Conservation (phyloP, 1,140 invertebrate genomes). For the Helicorthomorpha holstii region DNA sequence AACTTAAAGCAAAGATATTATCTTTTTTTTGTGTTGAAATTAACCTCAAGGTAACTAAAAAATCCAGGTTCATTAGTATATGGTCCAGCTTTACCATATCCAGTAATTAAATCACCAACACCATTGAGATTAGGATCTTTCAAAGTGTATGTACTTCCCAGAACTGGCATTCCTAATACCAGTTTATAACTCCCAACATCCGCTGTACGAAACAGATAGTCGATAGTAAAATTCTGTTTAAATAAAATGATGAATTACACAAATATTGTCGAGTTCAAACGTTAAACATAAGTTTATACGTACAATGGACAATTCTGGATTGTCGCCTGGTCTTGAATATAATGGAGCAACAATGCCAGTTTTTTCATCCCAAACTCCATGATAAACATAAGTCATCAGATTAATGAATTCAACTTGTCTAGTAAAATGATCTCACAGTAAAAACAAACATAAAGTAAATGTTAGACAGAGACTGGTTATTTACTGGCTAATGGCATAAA, state of each 20-base stretch:
- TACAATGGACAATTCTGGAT: too few species aligned
- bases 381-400: conserved; percentile 77
- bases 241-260: too few species aligned
- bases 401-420: conserved; percentile 56
- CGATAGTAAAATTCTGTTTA: conserved; percentile 59
- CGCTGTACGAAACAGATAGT: conserved; percentile 48
- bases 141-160: conserved; percentile 68
- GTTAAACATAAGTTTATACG: too few species aligned
- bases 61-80: conserved; percentile 76
- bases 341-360: conserved; percentile 31
- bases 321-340: conserved; percentile 11
- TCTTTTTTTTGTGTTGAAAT: too few species aligned
- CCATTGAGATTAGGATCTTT: conserved; percentile 36
- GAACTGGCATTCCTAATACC: conserved; percentile 67
- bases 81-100: conserved; percentile 55
- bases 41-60: conserved; percentile 55
- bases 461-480: too few species aligned
- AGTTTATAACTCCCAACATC: conserved; percentile 62
- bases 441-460: too few species aligned
- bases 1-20: too few species aligned
- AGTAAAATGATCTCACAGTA: too few species aligned
- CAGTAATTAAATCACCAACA: conserved; percentile 35
- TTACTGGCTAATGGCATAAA: conserved; percentile 43
- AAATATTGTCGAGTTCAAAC: too few species aligned
- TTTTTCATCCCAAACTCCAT: conserved; percentile 50